phyloP scores from a whole-genome alignment of 2,888 invertebrate species.

The Nephrotoma flavescens region DNA sequence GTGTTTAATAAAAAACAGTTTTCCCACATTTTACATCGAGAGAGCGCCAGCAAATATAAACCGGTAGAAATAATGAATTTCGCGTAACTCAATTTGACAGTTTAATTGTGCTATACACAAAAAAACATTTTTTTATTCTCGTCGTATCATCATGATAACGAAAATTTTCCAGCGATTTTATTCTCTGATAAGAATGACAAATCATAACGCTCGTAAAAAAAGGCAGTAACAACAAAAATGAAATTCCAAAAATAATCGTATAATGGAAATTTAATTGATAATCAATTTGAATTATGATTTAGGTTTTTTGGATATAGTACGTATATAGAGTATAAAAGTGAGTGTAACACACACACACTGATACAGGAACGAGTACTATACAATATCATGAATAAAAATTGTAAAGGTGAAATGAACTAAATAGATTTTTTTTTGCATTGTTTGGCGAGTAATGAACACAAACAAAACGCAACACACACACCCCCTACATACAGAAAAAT shows the following conservation, averaged over 20 bases:
- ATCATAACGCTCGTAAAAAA: background rate
- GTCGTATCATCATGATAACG: background rate
- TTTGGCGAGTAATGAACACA: background rate
- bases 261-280: background rate
- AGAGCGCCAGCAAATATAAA: no score
- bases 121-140: background rate
- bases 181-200: background rate
- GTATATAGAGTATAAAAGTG: background rate
- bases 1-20: no score
- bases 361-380: background rate
- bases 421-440: background rate
- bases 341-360: background rate
- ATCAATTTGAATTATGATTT: background rate
- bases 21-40: no score
- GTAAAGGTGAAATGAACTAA: background rate
- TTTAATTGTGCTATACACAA: background rate
- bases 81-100: background rate
- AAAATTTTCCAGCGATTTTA: background rate
- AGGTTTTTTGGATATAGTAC: background rate
- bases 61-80: background rate
- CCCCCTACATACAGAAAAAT: background rate
- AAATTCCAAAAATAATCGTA: background rate
- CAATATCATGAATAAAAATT: background rate
- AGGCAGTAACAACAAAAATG: background rate
- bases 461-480: background rate